Base-by-base conservation (phyloP, 2,888 invertebrate genomes). In the Helleia helle region DNA sequence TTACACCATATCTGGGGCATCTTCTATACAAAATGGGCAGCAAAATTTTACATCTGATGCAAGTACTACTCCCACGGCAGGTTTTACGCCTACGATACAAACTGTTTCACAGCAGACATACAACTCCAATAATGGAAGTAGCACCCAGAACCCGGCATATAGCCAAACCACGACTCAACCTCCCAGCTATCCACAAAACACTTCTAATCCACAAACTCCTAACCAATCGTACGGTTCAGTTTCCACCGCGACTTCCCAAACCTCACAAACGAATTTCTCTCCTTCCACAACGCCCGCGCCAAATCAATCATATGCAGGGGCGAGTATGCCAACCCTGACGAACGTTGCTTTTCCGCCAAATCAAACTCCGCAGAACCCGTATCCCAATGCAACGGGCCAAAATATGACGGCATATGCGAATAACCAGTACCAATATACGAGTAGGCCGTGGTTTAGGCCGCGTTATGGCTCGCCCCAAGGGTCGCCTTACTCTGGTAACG, bases 361-460 rank as follows among this genome's bases (percentile, higher is more conserved):
- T 34, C 79, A 73, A 40, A 79, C 77, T 47, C 75, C 63, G 22
- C 80, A 74, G 38, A 81, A 80, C 44, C 83, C 80, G 1, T 83
- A 83, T 40, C 83, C 83, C 0, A 83, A 83, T 41, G 83, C 83
- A 1, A 80, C 81, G 1, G 83, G 83, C 0, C 83, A 83, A 39
- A 83, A 83, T 49, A 59, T 83, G 62, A 83, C 83, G 46, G 83
- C 83, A 39, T 81, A 81, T 41, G 81, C 83, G 1, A 80, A 68
- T 48, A 81, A 79, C 42, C 81, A 81, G 54, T 83, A 80, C 34
- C 79, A 76, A 39, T 80, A 79, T 42, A 75, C 70, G n/a, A 77
- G 74, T 38, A 58, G 83, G 14, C 83, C 83, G 0, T 83, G 83
- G 83, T 76, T 79, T 55, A 52, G 83, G 38, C 77, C 80, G 0